Percentiles rank a stretch among this genome's conserved stretches.
Evolutionary conservation across 2,888 invertebrate genomes (phyloP).

Genomic region (Cacoxenus indagator): DNA sequence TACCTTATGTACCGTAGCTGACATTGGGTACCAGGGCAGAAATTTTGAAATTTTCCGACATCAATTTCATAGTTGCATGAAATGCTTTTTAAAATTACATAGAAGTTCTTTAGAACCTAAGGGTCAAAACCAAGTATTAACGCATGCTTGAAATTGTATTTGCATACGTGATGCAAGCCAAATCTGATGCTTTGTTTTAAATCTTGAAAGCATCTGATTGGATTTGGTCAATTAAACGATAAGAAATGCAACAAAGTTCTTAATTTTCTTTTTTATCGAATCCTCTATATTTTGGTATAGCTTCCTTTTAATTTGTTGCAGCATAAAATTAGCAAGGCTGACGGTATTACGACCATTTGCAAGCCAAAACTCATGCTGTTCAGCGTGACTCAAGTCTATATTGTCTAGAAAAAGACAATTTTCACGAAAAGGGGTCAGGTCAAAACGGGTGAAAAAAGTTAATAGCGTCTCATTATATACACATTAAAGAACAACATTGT

Average conservation of each 20-base stretch:
- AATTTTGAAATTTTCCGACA: no score
- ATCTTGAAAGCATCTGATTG: no score
- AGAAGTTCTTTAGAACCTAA: no score
- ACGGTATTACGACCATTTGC: background rate
- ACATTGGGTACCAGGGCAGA: no score
- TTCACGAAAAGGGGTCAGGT: background rate
- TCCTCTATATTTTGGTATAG: background rate
- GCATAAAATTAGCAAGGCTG: background rate
- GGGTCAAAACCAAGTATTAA: no score
- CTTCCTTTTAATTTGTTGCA: background rate
- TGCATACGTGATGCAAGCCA: no score
- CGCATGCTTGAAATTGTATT: no score
- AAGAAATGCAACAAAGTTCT: background rate
- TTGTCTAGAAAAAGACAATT: background rate
- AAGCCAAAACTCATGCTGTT: slow-evolving; percentile 3
- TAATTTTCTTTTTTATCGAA: slow-evolving; percentile 1
- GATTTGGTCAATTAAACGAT: no score
- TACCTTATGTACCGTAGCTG: no score
- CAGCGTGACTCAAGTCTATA: background rate
- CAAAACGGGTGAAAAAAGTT: background rate
- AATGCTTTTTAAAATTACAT: no score
- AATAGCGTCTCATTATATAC: background rate
- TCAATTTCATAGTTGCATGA: no score
- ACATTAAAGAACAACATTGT: background rate
- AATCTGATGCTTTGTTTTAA: no score